Percentiles rank a stretch among this genome's conserved stretches.
These are phyloP conservation scores for Psilopogon haemacephalus DNA, from an alignment of 2,113 vertebrate genomes.

Conservation along the genomic window DNA sequence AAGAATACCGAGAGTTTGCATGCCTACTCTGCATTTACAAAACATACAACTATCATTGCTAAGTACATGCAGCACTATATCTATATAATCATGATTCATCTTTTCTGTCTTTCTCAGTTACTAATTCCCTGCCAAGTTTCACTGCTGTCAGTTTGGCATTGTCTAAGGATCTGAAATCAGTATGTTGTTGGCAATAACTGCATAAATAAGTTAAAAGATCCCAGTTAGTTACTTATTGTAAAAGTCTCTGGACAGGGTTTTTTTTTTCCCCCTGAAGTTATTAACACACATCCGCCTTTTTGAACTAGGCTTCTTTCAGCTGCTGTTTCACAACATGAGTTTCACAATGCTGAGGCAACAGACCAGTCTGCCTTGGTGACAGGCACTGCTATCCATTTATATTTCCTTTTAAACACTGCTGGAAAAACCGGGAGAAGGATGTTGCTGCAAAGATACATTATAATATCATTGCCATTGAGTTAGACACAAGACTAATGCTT, in stretches of 20 bases:
- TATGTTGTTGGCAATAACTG: neutral
- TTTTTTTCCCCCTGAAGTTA: neutral
- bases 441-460: neutral
- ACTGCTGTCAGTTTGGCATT: neutral
- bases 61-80: fast-evolving
- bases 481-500: neutral
- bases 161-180: neutral
- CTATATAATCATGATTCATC: neutral
- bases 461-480: neutral
- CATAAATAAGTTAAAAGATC: conserved; percentile 38
- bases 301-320: neutral
- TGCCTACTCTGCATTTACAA: neutral
- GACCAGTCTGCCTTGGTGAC: neutral
- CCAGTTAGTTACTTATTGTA: conserved; percentile 17
- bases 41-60: neutral
- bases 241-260: neutral
- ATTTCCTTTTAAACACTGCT: neutral
- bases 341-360: conserved; percentile 26
- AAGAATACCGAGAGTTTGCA: neutral
- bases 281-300: neutral
- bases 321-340: conserved; percentile 36
- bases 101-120: neutral
- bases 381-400: neutral
- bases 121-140: conserved; percentile 2
- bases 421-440: neutral